Base-by-base conservation (phyloP, 1,140 invertebrate genomes). In the Camponotus pennsylvanicus region DNA sequence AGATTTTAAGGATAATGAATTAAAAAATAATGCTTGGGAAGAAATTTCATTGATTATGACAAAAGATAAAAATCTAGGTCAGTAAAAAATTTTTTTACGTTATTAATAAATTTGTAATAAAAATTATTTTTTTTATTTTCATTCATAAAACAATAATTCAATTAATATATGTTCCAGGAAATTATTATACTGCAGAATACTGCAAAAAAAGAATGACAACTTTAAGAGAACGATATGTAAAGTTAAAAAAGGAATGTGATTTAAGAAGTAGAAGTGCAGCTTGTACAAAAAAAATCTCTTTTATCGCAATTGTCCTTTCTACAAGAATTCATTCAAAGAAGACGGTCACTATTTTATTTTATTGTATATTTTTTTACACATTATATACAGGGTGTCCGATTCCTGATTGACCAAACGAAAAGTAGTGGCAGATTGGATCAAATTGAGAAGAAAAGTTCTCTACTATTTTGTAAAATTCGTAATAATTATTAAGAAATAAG, bases 281-380 rank as follows among this genome's bases (percentile, higher is more conserved):
- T 66, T 66, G 32, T 37, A 37, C 5, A 37, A 66, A 34, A 34
- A 27, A 18, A 64, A 37, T 64, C 63, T 18, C 63, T 64, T 64
- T 64, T 64, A 64, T 64, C 27, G 15, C 32, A 64, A 64, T 64
- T 64, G 32, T 64, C 63, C 13, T 64, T 64, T 64, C 15, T 64
- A 64, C 3, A 64, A 37, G 32, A 37, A 34, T 64, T 37, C 15
- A 64, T 64, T 37, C 63, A 37, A 34, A 64, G 13, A 64, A 37
- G 63, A 64, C 63, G 63, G 63, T 64, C 18, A 64, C n/a, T n/a
- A n/a, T n/a, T n/a, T n/a, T n/a, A n/a, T n/a, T n/a, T n/a, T n/a
- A n/a, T n/a, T n/a, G n/a, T n/a, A n/a, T n/a, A n/a, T n/a, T n/a
- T n/a, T n/a, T n/a, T n/a, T n/a, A n/a, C n/a, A n/a, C n/a, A n/a